phyloP scores from a whole-genome alignment of 2,888 invertebrate species.

The Dolichopus griseipennis region DNA sequence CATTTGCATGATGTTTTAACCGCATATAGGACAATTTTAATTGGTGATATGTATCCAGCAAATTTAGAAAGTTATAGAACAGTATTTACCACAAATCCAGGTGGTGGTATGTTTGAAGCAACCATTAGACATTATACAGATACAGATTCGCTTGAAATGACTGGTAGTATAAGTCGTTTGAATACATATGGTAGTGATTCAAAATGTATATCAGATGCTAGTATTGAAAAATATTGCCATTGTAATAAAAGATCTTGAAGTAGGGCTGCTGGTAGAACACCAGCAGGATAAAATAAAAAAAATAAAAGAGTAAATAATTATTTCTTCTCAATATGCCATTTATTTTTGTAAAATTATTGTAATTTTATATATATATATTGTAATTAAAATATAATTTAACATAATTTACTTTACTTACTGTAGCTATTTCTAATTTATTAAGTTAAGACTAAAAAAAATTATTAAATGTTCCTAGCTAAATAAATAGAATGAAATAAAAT shows the following conservation, averaged over 20 bases:
- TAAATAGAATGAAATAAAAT: too few species aligned
- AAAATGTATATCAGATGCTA: conserved; percentile 46
- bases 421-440: too few species aligned
- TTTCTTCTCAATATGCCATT: too few species aligned
- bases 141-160: not conserved
- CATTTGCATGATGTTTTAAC: conserved; percentile 48
- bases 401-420: too few species aligned
- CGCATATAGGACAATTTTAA: conserved; percentile 41
- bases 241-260: conserved; percentile 33
- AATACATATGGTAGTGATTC: conserved; percentile 44
- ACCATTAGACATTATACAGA: conserved; percentile 3
- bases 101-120: conserved; percentile 34
- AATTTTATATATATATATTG: too few species aligned
- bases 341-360: too few species aligned
- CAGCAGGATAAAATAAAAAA: not conserved
- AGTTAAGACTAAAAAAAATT: too few species aligned
- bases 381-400: too few species aligned
- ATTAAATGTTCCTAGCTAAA: too few species aligned
- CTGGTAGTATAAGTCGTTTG: conserved; percentile 50
- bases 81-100: conserved; percentile 60
- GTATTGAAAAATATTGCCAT: conserved; percentile 52
- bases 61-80: conserved; percentile 51
- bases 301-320: too few species aligned
- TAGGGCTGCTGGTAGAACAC: not conserved
- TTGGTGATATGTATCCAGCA: conserved; percentile 15